Base-by-base conservation (phyloP, 2,113 vertebrate species). In the Pseudonaja textilis region DNA sequence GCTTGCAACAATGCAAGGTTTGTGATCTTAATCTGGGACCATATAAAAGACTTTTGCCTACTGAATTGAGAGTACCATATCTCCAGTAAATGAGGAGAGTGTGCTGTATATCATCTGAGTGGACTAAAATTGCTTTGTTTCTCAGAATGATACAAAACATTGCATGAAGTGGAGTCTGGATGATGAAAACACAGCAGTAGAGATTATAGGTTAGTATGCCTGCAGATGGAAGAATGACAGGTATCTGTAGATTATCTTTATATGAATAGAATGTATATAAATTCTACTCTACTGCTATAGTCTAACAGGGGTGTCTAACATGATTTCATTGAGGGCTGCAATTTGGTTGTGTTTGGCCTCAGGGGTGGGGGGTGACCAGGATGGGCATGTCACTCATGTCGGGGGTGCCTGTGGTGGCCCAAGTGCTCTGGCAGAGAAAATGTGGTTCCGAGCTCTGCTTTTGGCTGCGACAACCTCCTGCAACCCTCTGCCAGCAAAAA, bases 121-220 rank as follows among this genome's bases (percentile, higher is more conserved):
- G 89, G 86, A 23, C 56, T 89, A 8, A 23, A 93, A 96, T 59
- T 91, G 94, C 57, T 92, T 88, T 93, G 64, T 90, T 95, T 94
- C 92, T 85, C 88, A 50, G 54, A 90, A 74, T 42, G 26, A 18
- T 20, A 42, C 12, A 16, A 93, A 91, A 2, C 57, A 26, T 92
- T 5, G 0, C 1, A 0, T 55, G 14, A 93, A 81, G 22, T 20
- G 69, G 87, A 87, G 6, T 47, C 45, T 85, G 4, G 9, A 0
- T 23, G 12, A 3, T 87, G 7, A 86, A 92, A 94, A 25, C 0
- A 0, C 10, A 64, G 89, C 81, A 56, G 4, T 93, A 90, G 91
- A 93, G 55, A 34, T 18, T 74, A 90, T 59, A 92, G 92, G 92
- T 61, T 55, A 3, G 2, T 93, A 95, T 94, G 45, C 88, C n/a